Conservation (phyloP, 1,140 invertebrate genomes). For the Atopsyche davidsoni region DNA sequence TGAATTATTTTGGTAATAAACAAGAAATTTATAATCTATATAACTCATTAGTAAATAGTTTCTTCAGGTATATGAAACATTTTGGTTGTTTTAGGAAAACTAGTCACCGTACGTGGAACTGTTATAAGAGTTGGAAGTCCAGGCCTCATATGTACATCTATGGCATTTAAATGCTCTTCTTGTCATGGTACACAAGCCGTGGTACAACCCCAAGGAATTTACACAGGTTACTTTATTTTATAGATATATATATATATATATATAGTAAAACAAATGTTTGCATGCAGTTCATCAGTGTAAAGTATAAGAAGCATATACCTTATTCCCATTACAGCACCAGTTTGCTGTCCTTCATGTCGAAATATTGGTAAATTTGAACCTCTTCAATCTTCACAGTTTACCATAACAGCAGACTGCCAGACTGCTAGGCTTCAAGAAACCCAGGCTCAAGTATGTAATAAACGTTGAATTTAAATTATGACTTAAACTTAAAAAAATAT, state of each 20-base stretch:
- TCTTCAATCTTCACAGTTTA: conserved; percentile 59
- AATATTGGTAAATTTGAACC: conserved; percentile 61
- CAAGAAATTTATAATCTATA: conserved; percentile 12
- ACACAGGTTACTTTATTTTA: conserved; percentile 39
- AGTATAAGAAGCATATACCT: background rate
- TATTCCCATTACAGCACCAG: conserved; percentile 41
- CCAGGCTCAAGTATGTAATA: conserved; percentile 51
- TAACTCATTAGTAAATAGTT: conserved; percentile 5
- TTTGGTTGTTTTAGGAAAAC: conserved; percentile 57
- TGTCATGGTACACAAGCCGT: conserved; percentile 62
- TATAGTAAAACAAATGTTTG: background rate
- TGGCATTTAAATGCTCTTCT: conserved; percentile 72
- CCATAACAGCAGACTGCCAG: conserved; percentile 71
- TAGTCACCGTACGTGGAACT: conserved; percentile 78
- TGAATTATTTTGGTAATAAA: conserved; percentile 66
- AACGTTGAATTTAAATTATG: background rate
- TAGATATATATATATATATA: background rate
- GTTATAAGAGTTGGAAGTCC: conserved; percentile 77
- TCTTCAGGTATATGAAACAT: conserved; percentile 13
- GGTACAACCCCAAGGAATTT: conserved; percentile 56
- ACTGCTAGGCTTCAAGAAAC: conserved; percentile 76
- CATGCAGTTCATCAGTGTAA: background rate
- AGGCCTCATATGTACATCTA: conserved; percentile 64
- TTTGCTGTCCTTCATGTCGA: conserved; percentile 54
- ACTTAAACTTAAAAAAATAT: no score